Percentiles rank a stretch among this genome's conserved stretches.
Conservation (phyloP, 2,888 invertebrate genomes). For the Pseudeuparius sepicola region DNA sequence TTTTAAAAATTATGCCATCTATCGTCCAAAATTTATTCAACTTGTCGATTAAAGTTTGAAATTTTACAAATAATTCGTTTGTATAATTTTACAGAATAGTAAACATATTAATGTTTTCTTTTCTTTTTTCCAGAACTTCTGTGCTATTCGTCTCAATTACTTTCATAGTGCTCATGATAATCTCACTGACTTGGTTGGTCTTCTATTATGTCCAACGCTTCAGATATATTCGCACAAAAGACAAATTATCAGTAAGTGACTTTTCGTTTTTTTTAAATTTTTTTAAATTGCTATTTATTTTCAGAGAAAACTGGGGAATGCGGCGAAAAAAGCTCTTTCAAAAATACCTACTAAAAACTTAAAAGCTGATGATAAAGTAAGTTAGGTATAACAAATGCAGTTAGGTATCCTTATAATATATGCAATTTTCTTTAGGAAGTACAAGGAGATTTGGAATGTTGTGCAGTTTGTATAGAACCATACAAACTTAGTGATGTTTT, state of each 20-base stretch:
- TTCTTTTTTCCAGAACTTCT: slow-evolving; percentile 60
- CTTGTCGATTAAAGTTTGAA: too few species aligned
- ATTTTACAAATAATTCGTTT: too few species aligned
- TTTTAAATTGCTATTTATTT: slow-evolving; percentile 31
- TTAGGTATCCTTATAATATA: too few species aligned
- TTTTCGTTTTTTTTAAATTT: slow-evolving; percentile 3
- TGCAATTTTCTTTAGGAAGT: slow-evolving; percentile 53
- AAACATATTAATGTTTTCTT: too few species aligned
- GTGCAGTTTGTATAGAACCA: slow-evolving; percentile 90
- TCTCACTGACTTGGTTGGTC: slow-evolving; percentile 88
- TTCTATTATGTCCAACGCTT: slow-evolving; percentile 95
- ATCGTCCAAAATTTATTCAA: too few species aligned
- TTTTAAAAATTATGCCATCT: too few species aligned
- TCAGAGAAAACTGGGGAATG: slow-evolving; percentile 80
- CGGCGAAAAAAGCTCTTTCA: slow-evolving; percentile 87
- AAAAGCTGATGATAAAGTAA: slow-evolving; percentile 77
- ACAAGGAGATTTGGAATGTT: slow-evolving; percentile 78
- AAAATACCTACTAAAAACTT: slow-evolving; percentile 87
- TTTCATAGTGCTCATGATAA: slow-evolving; percentile 90
- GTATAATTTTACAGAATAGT: too few species aligned
- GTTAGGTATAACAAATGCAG: too few species aligned
- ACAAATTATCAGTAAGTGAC: slow-evolving; percentile 72
- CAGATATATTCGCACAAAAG: slow-evolving; percentile 89
- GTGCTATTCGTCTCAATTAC: slow-evolving; percentile 92
- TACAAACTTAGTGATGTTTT: slow-evolving; percentile 82